Evolutionary conservation across 2,888 invertebrate genomes (phyloP), one percentile per base, ranked within the genome.

Genomic region (Drosophila parthenogenetica): DNA sequence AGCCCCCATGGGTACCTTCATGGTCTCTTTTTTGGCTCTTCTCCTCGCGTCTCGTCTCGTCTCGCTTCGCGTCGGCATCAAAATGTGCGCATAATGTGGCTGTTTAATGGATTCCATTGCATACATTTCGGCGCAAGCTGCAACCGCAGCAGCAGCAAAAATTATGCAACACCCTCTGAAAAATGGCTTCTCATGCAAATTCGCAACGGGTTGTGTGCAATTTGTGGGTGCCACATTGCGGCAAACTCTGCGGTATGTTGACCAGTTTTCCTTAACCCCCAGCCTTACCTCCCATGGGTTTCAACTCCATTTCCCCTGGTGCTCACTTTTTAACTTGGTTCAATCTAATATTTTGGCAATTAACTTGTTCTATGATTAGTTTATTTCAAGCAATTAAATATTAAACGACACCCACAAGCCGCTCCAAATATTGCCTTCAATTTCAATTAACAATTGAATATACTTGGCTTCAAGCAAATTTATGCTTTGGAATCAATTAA

Each of bases 181-280:
- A 79, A 77, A 82, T 82, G 64, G 83, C 83, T 73, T 65, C 73
- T 69, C 73, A 77, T 79, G 83, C 77, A 80, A 79, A 79, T 83
- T 82, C 64, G 54, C 65, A 49, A 32, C 51, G 48, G 55, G 64
- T 61, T 70, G 70, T 58, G 66, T 69, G 46, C 45, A 48, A 60
- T 66, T 66, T 79, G 73, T 60, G 82, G 62, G 42, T 58, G 45
- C 62, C 73, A 67, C 66, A 57, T 53, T 82, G 73, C 73, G 77
- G 79, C 73, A 67, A 46, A 32, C 59, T 59, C 29, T 76, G 77
- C 68, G 80, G 80, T 48, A 37, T 68, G 77, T 59, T 76, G 73
- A 40, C 68, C 73, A 76, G 57, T 59, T 71, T 53, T 48, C 46
- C 22, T 19, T 5, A 35, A 1, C 3, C 4, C 13, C 19, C 13